Base-by-base conservation (phyloP, 2,888 invertebrate genomes). In the Itoplectis maculator region DNA sequence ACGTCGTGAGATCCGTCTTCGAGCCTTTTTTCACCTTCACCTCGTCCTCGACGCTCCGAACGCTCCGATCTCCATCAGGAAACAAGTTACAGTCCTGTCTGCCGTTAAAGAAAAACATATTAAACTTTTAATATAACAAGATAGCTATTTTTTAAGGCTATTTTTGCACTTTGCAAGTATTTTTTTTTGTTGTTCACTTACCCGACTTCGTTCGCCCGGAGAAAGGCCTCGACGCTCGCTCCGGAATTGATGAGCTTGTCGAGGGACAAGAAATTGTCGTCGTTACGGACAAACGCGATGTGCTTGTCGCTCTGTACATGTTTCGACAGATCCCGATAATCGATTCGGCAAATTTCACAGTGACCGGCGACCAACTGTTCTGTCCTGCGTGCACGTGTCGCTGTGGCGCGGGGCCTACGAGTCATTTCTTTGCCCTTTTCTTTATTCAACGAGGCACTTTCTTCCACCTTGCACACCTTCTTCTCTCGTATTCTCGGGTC, bases 271-370 rank as follows among this genome's bases (percentile, higher is more conserved):
- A 96, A 97, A 92, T 97, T 96, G 85, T 95, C 94, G 87, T 95
- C 95, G 91, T 97, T 96, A 75, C 95, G 95, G 42, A 96, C 96
- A 92, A 96, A 96, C 85, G 95, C 95, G 75, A 95, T 93, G 93
- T 97, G 97, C 87, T 95, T 95, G 87, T 96, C 96, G 40, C 96
- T 96, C 85, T 96, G 95, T 20, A 96, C 93, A 90, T 97, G 97
- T 84, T 95, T 94, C 15, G 95, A 94, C 13, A 96, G 93, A 89
- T 95, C 96, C 80, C 94, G 94, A 92, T 96, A 97, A 88, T 96
- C 96, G 66, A 95, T 93, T 90, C 96, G 96, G 92, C 97, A 97
- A 92, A 97, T 96, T 93, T 97, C 96, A 93, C 97, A 97, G 90
- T 96, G 97, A 18, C 97, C 97, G 56, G 92, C 89, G 72, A 90